Conservation (phyloP, 2,113 vertebrate genomes). For the Antechinus stuartii region DNA sequence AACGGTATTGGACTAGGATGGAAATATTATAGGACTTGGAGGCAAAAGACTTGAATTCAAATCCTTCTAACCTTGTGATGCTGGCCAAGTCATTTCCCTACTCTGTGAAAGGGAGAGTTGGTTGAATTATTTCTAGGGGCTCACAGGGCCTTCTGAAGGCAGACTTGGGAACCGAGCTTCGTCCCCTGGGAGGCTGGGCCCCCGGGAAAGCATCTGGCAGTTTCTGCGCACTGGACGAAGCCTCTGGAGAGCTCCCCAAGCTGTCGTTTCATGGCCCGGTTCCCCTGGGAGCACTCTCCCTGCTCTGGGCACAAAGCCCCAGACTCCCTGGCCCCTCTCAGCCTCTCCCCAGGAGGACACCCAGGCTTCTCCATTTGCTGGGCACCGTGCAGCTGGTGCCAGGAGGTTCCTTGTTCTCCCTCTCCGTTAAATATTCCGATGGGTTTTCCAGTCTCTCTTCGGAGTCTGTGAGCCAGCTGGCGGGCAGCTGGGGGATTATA, state of each 20-base stretch:
- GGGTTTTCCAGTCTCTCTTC: conserved; percentile 18
- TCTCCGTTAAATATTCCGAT: conserved; percentile 28
- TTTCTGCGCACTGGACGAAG: background rate
- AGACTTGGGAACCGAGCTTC: background rate
- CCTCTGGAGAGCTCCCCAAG: background rate
- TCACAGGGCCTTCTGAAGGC: background rate
- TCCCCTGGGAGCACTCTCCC: background rate
- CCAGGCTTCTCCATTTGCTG: background rate
- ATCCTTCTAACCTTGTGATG: background rate
- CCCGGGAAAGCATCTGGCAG: background rate
- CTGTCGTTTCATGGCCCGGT: background rate
- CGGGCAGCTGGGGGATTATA: background rate
- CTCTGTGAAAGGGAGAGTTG: background rate
- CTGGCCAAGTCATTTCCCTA: background rate
- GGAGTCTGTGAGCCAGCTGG: conserved; percentile 1
- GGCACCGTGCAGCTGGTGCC: background rate
- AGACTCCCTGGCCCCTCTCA: background rate
- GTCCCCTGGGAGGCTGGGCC: background rate
- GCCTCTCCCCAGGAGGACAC: background rate
- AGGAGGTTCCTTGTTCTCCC: background rate
- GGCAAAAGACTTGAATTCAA: background rate
- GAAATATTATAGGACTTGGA: too few species aligned
- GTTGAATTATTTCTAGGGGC: background rate
- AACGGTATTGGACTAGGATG: background rate
- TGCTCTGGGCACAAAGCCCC: background rate